Evolutionary conservation across 1,140 invertebrate genomes (phyloP), one percentile per base, ranked within the genome.

Genomic region (Yoshiicerus persimilis): DNA sequence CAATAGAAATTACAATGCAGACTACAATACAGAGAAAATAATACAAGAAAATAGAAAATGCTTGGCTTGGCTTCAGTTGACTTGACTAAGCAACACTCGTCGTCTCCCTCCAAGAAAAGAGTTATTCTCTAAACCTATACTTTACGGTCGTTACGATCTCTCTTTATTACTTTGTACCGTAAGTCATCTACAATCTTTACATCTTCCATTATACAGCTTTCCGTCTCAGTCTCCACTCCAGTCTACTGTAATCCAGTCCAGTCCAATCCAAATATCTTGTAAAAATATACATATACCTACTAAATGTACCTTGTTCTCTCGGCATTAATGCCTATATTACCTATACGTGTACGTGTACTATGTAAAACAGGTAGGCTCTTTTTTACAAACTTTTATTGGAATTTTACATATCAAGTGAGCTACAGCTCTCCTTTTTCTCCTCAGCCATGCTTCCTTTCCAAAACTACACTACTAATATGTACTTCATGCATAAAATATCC

Each of bases 161-260:
- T 80, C 75, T 80, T 80, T 80, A 80, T 80, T 80, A 80, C 75
- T 80, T n/a, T 34, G 75, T 80, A 80, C 75, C 75, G 75, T 80
- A 80, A 80, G 75, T 80, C 75, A 80, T 80, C 75, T 80, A 36
- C 75, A 80, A 80, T 80, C 75, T 80, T 80, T 80, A 80, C 75
- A 80, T 80, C 75, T 80, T 80, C 75, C 75, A 80, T 80, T 80
- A 80, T 23, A 36, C 32, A 23, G 64, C 64, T 56, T 56, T 56
- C 47, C 20, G 47, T 56, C 47, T 11, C 13, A 47, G 38, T 39
- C 41, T 56, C 47, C 13, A 56, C 47, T 56, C 47, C 47, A 56
- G 64, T 70, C 64, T 9, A 70, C 64, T 27, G 13, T 70, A 30
- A 70, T 70, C 47, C 47, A 56, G 47, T 56, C 47, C 47, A 41